These are phyloP conservation scores for Aegotheles bennettii DNA, from an alignment of 2,113 vertebrate species.

Conservation along the genomic window DNA sequence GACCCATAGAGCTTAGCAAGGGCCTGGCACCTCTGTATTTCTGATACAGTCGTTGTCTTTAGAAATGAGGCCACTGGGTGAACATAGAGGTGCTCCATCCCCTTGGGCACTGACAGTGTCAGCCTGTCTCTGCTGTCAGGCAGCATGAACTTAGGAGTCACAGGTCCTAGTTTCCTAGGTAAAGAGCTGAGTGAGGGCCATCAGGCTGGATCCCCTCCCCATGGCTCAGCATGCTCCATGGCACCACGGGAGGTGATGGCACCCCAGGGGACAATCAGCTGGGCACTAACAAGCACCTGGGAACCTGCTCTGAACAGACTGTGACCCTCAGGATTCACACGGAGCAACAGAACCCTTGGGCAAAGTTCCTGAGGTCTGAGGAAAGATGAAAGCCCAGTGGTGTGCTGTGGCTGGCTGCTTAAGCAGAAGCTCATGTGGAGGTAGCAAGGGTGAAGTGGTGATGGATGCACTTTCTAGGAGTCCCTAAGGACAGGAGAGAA, in stretches of 20 bases:
- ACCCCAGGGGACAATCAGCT: not conserved
- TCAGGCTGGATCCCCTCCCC: not conserved
- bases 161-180: not conserved
- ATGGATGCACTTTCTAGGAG: not conserved
- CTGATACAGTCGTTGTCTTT: not conserved
- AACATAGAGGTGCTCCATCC: not conserved
- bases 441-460: not conserved
- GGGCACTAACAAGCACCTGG: not conserved
- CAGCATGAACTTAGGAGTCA: not conserved
- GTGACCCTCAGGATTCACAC: not conserved
- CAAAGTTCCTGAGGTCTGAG: not conserved
- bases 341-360: not conserved
- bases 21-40: not conserved
- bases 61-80: not conserved
- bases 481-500: not conserved
- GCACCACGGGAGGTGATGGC: not conserved
- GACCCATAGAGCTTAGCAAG: not conserved
- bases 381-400: not conserved
- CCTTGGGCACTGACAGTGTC: not conserved
- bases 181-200: not conserved
- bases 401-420: not conserved
- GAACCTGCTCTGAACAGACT: not conserved
- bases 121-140: not conserved
- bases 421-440: not conserved
- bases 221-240: not conserved